Conservation (phyloP, 2,797 vertebrate species). For the Epinephelus malabaricus region DNA sequence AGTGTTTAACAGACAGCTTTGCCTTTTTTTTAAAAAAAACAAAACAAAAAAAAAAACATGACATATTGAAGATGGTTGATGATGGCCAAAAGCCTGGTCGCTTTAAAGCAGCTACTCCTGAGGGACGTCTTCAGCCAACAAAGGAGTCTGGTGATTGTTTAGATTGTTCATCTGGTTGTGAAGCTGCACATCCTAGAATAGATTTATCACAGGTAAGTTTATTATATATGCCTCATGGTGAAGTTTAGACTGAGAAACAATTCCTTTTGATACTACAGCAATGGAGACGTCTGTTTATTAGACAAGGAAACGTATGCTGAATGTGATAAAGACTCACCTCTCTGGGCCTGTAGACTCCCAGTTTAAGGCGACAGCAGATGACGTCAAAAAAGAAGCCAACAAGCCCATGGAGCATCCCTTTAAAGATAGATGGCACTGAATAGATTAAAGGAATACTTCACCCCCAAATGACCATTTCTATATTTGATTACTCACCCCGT, state of each 20-base stretch:
- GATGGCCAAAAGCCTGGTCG: not conserved
- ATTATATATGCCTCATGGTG: not conserved
- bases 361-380: conserved; percentile 91
- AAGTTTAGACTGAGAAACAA: not conserved
- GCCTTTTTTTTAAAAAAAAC: conserved; percentile 15
- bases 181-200: conserved; percentile 81
- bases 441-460: too few relatives aligned
- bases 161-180: conserved; percentile 89
- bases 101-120: conserved; percentile 79
- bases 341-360: conserved; percentile 84
- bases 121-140: conserved; percentile 82
- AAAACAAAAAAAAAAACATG: not conserved
- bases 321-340: conserved; percentile 57
- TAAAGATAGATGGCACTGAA: conserved; percentile 11
- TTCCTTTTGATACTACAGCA: not conserved
- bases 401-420: conserved; percentile 93
- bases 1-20: conserved; percentile 5
- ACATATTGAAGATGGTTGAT: not conserved
- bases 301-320: not conserved
- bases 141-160: conserved; percentile 87
- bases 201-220: not conserved
- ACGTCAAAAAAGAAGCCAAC: conserved; percentile 92
- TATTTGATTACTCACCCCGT: too few relatives aligned
- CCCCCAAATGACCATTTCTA: too few relatives aligned
- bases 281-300: not conserved